Evolutionary conservation across 2,888 invertebrate genomes (phyloP).

Genomic region (Plagodis pulveraria): DNA sequence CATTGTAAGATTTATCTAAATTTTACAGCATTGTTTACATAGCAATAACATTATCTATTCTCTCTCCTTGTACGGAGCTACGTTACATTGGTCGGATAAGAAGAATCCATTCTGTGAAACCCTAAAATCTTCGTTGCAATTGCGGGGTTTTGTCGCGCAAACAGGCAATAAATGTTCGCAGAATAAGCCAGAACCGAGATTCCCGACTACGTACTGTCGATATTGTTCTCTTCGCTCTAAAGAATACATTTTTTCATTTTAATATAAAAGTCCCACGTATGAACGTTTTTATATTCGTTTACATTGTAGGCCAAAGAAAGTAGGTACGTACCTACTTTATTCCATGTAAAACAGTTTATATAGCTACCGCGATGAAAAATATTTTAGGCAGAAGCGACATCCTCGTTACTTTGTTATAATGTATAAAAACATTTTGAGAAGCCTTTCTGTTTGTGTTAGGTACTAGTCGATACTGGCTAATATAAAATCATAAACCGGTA

Average conservation of each 20-base stretch:
- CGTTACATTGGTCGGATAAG: conserved; percentile 57
- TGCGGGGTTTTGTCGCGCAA: conserved; percentile 61
- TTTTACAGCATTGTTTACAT: conserved; percentile 56
- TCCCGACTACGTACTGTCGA: conserved; percentile 52
- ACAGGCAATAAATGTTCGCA: conserved; percentile 62
- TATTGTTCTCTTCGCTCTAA: conserved; percentile 49
- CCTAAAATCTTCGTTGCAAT: conserved; percentile 65
- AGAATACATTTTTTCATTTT: conserved; percentile 40
- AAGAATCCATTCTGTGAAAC: conserved; percentile 62
- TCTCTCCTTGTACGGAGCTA: conserved; percentile 48
- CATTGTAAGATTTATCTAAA: conserved; percentile 55
- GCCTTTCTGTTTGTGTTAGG: too few relatives aligned
- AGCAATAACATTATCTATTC: conserved; percentile 59
- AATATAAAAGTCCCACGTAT: conserved; percentile 28
- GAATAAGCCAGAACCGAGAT: conserved; percentile 57
- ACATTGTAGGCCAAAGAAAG: conserved; percentile 1
- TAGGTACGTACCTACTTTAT: neutral
- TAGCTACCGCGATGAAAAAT: neutral
- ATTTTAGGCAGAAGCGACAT: neutral
- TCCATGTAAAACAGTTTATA: conserved; percentile 2
- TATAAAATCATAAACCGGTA: too few relatives aligned
- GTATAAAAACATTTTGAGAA: too few relatives aligned
- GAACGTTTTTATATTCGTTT: conserved; percentile 1
- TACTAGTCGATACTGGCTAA: too few relatives aligned
- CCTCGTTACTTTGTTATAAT: too few relatives aligned